These are phyloP conservation scores for Actinostola sp. DNA, from an alignment of 92 coral and sea anemone genomes.

Conservation along the genomic window DNA sequence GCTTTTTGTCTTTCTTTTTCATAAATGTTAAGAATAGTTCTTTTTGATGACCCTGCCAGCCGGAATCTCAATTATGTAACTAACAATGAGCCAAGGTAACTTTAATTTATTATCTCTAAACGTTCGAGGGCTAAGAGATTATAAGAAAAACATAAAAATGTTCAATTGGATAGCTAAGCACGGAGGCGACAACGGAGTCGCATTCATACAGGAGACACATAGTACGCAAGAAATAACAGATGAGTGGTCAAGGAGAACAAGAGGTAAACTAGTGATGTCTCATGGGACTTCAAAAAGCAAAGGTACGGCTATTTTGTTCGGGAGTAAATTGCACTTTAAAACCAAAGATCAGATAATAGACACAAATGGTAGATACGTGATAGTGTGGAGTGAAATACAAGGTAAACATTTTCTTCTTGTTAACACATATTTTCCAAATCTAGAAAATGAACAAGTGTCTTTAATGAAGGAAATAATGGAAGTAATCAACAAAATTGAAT, in stretches of 20 bases:
- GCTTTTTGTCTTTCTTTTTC: too few relatives aligned
- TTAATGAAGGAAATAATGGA: not conserved
- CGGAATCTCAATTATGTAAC: too few relatives aligned
- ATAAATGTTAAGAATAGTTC: too few relatives aligned
- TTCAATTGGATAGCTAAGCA: conserved; percentile 6
- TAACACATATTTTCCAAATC: not conserved
- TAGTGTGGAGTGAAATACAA: conserved; percentile 4
- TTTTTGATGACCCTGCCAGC: too few relatives aligned
- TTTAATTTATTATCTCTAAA: not conserved
- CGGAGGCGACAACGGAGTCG: not conserved
- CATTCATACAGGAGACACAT: conserved; percentile 13
- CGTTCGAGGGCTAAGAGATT: conserved; percentile 7
- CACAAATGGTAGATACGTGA: not conserved
- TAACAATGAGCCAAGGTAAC: conserved; percentile 4
- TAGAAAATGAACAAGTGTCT: not conserved
- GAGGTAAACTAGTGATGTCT: conserved; percentile 7
- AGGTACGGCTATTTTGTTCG: conserved; percentile 7
- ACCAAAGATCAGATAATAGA: not conserved
- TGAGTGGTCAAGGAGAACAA: not conserved
- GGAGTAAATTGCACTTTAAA: not conserved
- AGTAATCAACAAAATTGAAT: too few relatives aligned
- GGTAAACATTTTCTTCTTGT: not conserved
- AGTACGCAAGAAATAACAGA: not conserved
- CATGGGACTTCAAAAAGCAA: not conserved
- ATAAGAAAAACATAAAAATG: not conserved